A percentile compares a stretch with the other conserved stretches of the same genome.
Conservation (phyloP, 2,797 vertebrate species). For the Spheniscus humboldti region DNA sequence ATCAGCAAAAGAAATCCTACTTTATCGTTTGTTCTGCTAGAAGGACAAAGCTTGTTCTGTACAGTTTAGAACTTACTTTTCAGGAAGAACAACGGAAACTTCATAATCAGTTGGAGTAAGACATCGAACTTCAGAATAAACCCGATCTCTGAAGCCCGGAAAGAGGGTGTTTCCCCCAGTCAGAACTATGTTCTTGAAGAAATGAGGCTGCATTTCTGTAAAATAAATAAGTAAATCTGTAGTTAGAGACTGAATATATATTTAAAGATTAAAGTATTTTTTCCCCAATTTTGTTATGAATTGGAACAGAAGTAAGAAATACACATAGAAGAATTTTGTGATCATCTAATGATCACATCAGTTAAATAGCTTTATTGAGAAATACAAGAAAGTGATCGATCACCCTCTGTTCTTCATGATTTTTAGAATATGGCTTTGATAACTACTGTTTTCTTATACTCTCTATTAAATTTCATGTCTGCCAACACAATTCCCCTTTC, state of each 20-base stretch:
- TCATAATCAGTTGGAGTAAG: slow-evolving; percentile 90
- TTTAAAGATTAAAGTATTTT: not conserved
- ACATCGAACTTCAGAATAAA: slow-evolving; percentile 91
- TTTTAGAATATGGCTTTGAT: not conserved
- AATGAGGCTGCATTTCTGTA: slow-evolving; percentile 97
- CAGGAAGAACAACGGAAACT: slow-evolving; percentile 85
- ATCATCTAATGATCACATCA: not conserved
- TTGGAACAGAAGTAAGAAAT: not conserved
- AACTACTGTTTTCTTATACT: not conserved
- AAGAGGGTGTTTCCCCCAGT: slow-evolving; percentile 92
- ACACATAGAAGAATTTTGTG: not conserved
- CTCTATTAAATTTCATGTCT: not conserved
- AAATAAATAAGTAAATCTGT: not conserved
- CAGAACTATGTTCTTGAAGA: slow-evolving; percentile 95
- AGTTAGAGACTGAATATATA: not conserved
- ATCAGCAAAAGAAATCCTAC: not conserved
- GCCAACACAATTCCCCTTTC: not conserved
- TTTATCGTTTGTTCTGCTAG: not conserved
- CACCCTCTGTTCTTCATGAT: not conserved
- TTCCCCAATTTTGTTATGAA: not conserved
- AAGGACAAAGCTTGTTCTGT: not conserved
- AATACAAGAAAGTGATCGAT: not conserved
- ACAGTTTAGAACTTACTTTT: slow-evolving; percentile 81
- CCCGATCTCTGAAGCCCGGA: slow-evolving; percentile 89
- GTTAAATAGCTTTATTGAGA: not conserved